These are phyloP conservation scores for Miichthys miiuy DNA, from an alignment of 2,797 vertebrate genomes.

Conservation along the genomic window DNA sequence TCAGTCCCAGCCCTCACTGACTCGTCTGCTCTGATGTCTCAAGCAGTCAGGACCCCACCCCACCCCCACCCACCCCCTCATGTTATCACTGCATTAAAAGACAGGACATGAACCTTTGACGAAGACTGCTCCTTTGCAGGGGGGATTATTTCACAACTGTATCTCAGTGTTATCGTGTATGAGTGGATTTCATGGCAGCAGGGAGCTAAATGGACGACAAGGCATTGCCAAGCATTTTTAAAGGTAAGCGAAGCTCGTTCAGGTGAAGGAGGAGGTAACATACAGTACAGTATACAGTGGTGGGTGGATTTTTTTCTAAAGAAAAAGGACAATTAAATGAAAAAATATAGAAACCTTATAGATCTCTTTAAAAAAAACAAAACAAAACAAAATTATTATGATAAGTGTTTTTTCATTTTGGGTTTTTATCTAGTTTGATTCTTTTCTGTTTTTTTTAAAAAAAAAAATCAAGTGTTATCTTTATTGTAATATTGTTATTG, in stretches of 20 bases:
- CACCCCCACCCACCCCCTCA: conserved; percentile 10
- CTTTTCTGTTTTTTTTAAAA: conserved; percentile 73
- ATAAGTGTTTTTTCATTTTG: conserved; percentile 87
- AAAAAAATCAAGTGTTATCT: conserved; percentile 85
- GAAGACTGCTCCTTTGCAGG: conserved; percentile 75
- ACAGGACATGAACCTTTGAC: conserved; percentile 73
- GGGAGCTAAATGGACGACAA: conserved; percentile 69
- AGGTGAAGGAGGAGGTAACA: conserved; percentile 64
- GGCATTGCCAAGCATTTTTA: conserved; percentile 73
- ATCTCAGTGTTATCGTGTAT: conserved; percentile 78
- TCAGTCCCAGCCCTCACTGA: conserved; percentile 53
- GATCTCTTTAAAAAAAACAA: conserved; percentile 83
- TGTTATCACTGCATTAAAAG: conserved; percentile 58
- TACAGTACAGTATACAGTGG: conserved; percentile 65
- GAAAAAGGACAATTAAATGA: conserved; percentile 83
- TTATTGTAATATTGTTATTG: conserved; percentile 91
- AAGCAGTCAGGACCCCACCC: conserved; percentile 63
- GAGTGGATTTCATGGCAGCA: conserved; percentile 78
- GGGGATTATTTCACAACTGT: conserved; percentile 83
- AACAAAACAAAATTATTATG: conserved; percentile 79
- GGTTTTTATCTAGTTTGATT: conserved; percentile 86
- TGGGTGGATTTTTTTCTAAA: conserved; percentile 77
- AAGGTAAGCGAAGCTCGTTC: conserved; percentile 82
- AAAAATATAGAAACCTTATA: conserved; percentile 85
- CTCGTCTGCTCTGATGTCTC: conserved; percentile 58